Evolutionary conservation across 2,888 invertebrate species (phyloP), one percentile per base, ranked within the genome.

Genomic region (Rhagonycha lutea): DNA sequence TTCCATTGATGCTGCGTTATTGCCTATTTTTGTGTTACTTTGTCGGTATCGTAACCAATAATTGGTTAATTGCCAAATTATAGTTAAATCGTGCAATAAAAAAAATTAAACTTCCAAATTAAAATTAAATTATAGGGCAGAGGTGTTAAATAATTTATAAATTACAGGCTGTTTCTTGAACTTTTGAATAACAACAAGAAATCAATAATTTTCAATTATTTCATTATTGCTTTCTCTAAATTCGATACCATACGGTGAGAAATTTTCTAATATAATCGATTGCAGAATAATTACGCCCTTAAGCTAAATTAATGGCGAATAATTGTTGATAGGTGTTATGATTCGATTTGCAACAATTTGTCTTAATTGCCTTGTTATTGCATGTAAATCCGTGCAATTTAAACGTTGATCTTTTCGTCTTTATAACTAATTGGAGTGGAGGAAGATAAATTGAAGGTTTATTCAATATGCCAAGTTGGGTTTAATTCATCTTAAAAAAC

Each of bases 361-460:
- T 83, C 82, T 83, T 83, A 83, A 83, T 83, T 82, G 82, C 77
- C 78, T 75, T 77, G 80, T 80, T 80, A 81, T 81, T 81, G 80
- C 82, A 73, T 76, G 70, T 78, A 80, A 81, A 81, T 80, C 80
- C 78, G 77, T 72, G 79, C 78, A 78, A 79, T 79, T 80, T 80
- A 80, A 70, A 65, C 75, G 75, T 69, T 76, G 79, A 76, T 78
- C 79, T 80, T 77, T 80, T 76, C 78, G 80, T 82, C 81, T 80
- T 81, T 79, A 74, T 79, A 78, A 78, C 80, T 82, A 82, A 81
- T 81, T 82, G 81, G 80, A 81, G 76, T 77, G 76, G 80, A 82
- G 81, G 76, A 82, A 82, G 82, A 82, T 81, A 81, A 82, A 82
- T 80, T 79, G 76, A 79, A 65, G 79, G 79, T 81, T 81, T 81